Conservation (phyloP, 2,797 vertebrate species). For the Borostomias antarcticus region DNA sequence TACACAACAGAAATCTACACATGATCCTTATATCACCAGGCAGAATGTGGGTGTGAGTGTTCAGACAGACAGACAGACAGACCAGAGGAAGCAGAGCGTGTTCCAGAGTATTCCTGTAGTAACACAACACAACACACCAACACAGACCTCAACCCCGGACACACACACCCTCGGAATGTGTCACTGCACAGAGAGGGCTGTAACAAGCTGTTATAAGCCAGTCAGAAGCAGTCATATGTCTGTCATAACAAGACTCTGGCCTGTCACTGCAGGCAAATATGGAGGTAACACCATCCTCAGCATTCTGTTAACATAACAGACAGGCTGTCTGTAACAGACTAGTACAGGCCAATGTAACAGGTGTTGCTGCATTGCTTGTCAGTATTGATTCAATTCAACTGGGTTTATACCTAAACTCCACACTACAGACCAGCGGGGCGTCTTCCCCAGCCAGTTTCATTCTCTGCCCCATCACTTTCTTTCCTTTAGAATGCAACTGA, state of each 20-base stretch:
- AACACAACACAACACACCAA: not conserved
- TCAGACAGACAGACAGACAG: too few relatives aligned
- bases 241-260: not conserved
- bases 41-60: too few relatives aligned
- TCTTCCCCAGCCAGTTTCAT: not conserved
- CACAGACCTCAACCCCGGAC: not conserved
- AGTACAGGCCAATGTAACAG: too few relatives aligned
- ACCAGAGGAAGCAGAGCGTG: not conserved
- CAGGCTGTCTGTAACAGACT: not conserved
- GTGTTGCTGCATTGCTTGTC: too few relatives aligned
- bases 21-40: not conserved
- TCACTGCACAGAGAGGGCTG: not conserved
- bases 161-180: conserved; percentile 16
- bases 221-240: conserved; percentile 1
- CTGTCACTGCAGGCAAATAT: not conserved
- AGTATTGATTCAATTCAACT: too few relatives aligned
- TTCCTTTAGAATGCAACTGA: not conserved
- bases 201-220: conserved; percentile 3
- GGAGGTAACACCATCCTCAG: not conserved
- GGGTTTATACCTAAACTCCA: too few relatives aligned
- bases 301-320: not conserved
- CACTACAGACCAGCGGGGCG: not conserved
- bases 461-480: not conserved
- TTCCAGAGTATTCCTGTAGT: conserved; percentile 2
- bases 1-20: conserved; percentile 18